Percentiles rank a stretch among this genome's conserved stretches.
Conservation (phyloP, 2,888 invertebrate species). For the Drosophila borborema region DNA sequence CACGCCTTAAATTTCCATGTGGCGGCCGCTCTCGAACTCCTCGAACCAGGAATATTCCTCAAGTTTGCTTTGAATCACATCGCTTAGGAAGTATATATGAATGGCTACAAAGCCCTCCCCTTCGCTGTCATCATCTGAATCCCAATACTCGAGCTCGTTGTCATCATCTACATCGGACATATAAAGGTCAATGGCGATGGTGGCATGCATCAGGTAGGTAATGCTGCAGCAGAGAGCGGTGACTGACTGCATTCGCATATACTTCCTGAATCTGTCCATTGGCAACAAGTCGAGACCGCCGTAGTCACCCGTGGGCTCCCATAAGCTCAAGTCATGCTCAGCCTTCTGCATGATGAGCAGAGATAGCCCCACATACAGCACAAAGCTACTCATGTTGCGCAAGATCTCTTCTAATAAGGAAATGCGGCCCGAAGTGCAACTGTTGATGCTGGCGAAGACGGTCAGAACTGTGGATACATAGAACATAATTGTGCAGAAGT, state of each 20-base stretch:
- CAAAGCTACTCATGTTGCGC: constrained; percentile 14
- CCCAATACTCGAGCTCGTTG: not conserved
- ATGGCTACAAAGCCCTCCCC: constrained; percentile 19
- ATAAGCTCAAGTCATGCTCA: constrained; percentile 38
- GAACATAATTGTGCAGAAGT: constrained; percentile 14
- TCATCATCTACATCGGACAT: constrained; percentile 25
- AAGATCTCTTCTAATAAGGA: constrained; percentile 34
- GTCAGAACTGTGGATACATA: constrained; percentile 40
- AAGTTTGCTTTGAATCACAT: constrained; percentile 15
- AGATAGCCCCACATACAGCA: constrained; percentile 33
- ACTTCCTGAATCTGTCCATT: constrained; percentile 41
- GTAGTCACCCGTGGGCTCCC: constrained; percentile 8
- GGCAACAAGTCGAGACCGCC: constrained; percentile 14
- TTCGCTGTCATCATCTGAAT: not conserved
- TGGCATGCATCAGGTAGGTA: constrained; percentile 51
- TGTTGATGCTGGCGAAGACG: constrained; percentile 48
- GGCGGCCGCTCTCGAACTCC: not conserved
- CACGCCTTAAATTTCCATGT: not conserved
- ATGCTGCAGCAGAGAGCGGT: constrained; percentile 26
- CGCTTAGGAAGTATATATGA: not conserved
- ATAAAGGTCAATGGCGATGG: constrained; percentile 50
- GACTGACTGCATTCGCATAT: constrained; percentile 44
- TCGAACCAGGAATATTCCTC: constrained; percentile 14
- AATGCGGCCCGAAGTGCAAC: constrained; percentile 39
- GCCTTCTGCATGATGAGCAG: constrained; percentile 45